A percentile compares a stretch with the other conserved stretches of the same genome.
Conservation (phyloP, 2,797 vertebrate genomes). For the Epinephelus awoara region DNA sequence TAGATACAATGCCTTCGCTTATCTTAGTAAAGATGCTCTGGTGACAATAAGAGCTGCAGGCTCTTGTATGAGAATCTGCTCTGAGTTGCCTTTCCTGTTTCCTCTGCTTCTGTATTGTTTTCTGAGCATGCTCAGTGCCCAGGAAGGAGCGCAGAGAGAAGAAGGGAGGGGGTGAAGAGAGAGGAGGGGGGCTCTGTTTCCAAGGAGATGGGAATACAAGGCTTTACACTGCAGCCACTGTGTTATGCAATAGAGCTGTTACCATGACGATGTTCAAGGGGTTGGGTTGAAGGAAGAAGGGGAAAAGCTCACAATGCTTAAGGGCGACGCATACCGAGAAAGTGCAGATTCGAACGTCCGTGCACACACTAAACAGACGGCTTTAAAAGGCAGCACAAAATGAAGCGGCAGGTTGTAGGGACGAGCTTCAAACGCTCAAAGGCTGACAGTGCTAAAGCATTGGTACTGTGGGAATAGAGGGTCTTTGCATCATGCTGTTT, state of each 20-base stretch:
- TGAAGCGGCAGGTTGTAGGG: not conserved
- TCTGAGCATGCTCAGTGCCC: conserved; percentile 67
- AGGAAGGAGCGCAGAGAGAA: conserved; percentile 14
- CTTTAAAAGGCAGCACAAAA: not conserved
- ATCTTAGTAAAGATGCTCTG: conserved; percentile 19
- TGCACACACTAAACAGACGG: not conserved
- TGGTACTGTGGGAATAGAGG: conserved; percentile 5
- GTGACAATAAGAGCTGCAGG: not conserved
- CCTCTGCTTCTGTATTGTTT: conserved; percentile 42
- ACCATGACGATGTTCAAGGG: conserved; percentile 67
- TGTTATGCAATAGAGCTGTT: conserved; percentile 81
- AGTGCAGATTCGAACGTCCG: conserved; percentile 8
- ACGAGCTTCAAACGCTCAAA: not conserved
- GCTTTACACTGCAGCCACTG: conserved; percentile 71
- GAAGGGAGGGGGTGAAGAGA: not conserved
- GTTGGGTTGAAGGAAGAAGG: conserved; percentile 41
- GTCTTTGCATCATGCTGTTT: not conserved
- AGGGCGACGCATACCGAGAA: not conserved
- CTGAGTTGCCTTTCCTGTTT: conserved; percentile 51
- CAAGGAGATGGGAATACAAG: conserved; percentile 77
- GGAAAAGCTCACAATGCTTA: conserved; percentile 37
- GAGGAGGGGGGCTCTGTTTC: conserved; percentile 54
- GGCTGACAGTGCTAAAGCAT: not conserved
- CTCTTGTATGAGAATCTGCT: conserved; percentile 15
- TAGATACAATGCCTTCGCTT: not conserved